phyloP scores from a whole-genome alignment of 1,140 invertebrate genomes.

The Oryzaephilus surinamensis region DNA sequence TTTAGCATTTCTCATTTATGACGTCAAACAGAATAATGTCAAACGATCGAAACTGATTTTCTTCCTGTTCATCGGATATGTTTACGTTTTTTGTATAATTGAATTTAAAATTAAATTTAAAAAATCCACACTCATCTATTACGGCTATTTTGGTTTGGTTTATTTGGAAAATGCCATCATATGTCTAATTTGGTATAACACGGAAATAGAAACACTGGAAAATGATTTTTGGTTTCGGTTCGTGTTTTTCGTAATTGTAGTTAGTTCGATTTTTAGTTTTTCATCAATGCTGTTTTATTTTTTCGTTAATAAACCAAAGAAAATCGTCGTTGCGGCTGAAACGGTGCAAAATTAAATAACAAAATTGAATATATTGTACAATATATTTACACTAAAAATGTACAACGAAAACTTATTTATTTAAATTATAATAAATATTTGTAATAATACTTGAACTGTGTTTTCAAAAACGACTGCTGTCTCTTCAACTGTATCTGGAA shows the following conservation, averaged over 20 bases:
- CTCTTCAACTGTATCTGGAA: constrained; percentile 17
- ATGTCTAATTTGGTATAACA: constrained; percentile 50
- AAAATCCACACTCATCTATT: constrained; percentile 52
- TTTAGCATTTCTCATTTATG: constrained; percentile 26
- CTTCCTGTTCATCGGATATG: constrained; percentile 53
- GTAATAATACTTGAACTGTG: too few relatives aligned
- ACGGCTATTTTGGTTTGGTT: constrained; percentile 51
- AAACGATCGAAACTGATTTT: constrained; percentile 36
- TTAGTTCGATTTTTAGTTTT: constrained; percentile 23
- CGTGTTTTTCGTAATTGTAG: constrained; percentile 42
- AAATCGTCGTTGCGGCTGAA: constrained; percentile 16
- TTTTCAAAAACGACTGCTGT: too few relatives aligned
- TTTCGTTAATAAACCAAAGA: constrained; percentile 23
- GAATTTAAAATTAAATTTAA: constrained; percentile 66
- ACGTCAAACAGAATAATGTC: constrained; percentile 28
- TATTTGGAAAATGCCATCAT: constrained; percentile 53
- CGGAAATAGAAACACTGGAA: constrained; percentile 42
- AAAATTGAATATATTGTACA: too few relatives aligned
- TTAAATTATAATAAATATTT: too few relatives aligned
- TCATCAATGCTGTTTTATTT: constrained; percentile 29
- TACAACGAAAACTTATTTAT: too few relatives aligned
- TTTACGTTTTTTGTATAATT: constrained; percentile 61
- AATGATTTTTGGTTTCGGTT: constrained; percentile 49
- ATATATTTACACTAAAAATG: too few relatives aligned
- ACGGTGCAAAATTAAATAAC: not conserved